phyloP scores from a whole-genome alignment of 2,888 invertebrate genomes.

The Paralinhomoeus sp. region DNA sequence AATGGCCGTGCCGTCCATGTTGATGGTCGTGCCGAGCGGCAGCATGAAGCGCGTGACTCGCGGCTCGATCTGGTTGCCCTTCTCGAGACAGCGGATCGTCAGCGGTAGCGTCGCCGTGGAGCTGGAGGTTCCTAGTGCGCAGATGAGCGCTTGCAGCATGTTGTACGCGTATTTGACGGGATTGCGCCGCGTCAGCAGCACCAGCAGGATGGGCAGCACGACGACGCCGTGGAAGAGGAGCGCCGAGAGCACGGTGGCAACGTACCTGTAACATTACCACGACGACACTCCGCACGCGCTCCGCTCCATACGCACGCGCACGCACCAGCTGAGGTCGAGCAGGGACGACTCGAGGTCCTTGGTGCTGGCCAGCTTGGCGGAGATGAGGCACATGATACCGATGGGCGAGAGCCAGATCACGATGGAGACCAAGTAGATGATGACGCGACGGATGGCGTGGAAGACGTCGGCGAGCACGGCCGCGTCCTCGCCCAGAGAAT shows the following conservation, averaged over 20 bases:
- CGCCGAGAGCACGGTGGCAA: conserved; percentile 31
- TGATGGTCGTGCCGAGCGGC: conserved; percentile 11
- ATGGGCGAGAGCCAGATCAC: conserved; percentile 37
- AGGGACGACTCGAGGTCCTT: conserved; percentile 42
- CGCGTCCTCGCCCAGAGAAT: conserved; percentile 53
- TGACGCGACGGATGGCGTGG: conserved; percentile 39
- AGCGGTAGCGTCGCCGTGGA: conserved; percentile 27
- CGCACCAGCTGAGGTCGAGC: conserved; percentile 37
- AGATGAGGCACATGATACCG: conserved; percentile 41
- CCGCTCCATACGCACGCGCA: no score
- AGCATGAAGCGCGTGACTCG: conserved; percentile 11
- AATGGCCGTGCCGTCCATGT: conserved; percentile 11
- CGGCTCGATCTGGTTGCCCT: conserved; percentile 8
- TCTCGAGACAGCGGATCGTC: conserved; percentile 9
- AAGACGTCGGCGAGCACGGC: conserved; percentile 54
- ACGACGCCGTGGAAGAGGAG: conserved; percentile 65
- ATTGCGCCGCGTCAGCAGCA: conserved; percentile 50
- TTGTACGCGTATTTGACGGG: conserved; percentile 34
- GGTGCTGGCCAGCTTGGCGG: conserved; percentile 39
- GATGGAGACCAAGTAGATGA: conserved; percentile 5
- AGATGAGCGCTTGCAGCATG: conserved; percentile 69
- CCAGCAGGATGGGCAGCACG: conserved; percentile 58
- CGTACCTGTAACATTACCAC: conserved; percentile 27
- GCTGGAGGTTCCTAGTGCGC: conserved; percentile 81
- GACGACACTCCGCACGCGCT: no score